Evolutionary conservation across 2,888 invertebrate genomes (phyloP), one percentile per base, ranked within the genome.

Genomic region (Pachydiplax longipennis): DNA sequence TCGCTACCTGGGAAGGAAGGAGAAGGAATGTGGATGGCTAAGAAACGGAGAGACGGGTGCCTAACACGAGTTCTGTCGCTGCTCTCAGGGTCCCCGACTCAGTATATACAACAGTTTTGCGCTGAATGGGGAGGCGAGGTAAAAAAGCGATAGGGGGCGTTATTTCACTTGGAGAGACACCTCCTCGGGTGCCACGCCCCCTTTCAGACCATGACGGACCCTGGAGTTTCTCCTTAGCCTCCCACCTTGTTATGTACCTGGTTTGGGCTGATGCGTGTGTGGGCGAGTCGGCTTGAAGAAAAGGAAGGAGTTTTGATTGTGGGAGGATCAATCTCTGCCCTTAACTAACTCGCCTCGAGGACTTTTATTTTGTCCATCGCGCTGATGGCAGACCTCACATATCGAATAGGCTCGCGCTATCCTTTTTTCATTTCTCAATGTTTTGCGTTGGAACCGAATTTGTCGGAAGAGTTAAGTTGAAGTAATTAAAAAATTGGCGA

Each of bases 111-210:
- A 61, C 61, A 61, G 53, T 53, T 83, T 83, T 8, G 82, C 81
- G 37, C 37, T 35, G n/a, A n/a, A n/a, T 18, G 44, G 48, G 13
- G n/a, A 15, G 37, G 80, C 0, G 35, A 18, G 35, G 37, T 5
- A n/a, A 40, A 37, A 81, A 40, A n/a, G 81, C 13, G 25, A n/a
- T 2, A 82, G 82, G 82, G 44, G 22, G 37, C 31, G 61, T 37
- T 58, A 53, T 83, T 48, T 87, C 87, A 87, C 37, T 58, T 83
- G 31, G 82, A 58, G 58, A 58, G 83, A 58, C 83, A 83, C 53
- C 83, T 83, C 35, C 83, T 91, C 91, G 90, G 91, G 90, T 80
- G 81, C 81, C 91, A 90, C 90, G 81, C 91, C 90, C 82, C 61
- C 90, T 80, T 87, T 73, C 90, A 58, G 83, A 48, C 48, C 81